Evolutionary conservation across 2,113 vertebrate species (phyloP), one percentile per base, ranked within the genome.

Genomic region (Heterotilapia buettikoferi): DNA sequence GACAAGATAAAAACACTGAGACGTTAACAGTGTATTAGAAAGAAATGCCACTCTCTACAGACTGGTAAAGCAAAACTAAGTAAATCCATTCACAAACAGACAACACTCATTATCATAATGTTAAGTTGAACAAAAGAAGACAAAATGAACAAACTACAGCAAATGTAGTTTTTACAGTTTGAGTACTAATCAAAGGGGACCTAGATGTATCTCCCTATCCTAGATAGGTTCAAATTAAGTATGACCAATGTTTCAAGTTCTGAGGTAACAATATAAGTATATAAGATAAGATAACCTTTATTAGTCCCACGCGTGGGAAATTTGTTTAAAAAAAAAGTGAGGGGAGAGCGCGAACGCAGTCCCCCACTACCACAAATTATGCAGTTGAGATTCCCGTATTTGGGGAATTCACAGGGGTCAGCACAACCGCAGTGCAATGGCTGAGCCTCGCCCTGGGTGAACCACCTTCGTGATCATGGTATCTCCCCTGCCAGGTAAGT

Each of bases 271-370:
- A 56, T 26, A 24, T 56, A 3, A 26, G 26, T 29, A 16, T 57
- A 57, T 26, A 54, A 54, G 52, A 53, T 53, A 21, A 21, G 21
- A 56, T 14, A 26, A 57, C 54, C 54, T 54, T 50, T 50, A 50
- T 50, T 50, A 50, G 47, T 50, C 7, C 47, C 16, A 50, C 9
- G 7, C 1, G 47, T 50, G 47, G 47, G 47, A 50, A 54, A 54
- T 54, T 54, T 21, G n/a, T 54, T 54, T 0, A 1, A 47, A 50
- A 40, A 8, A 50, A 53, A 24, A 56, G 6, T 14, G 24, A 26
- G 54, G 24, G 24, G 54, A 26, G 54, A 57, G 12, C 7, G 0
- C 12, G 0, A 26, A 26, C 1, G 12, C 24, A 57, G 24, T 26
- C 12, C 2, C 0, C 54, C 24, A 26, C 54, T 57, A 1, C 24